Percentiles rank a stretch among this genome's conserved stretches.
Conservation (phyloP, 1,140 invertebrate genomes). For the Samia ricini region DNA sequence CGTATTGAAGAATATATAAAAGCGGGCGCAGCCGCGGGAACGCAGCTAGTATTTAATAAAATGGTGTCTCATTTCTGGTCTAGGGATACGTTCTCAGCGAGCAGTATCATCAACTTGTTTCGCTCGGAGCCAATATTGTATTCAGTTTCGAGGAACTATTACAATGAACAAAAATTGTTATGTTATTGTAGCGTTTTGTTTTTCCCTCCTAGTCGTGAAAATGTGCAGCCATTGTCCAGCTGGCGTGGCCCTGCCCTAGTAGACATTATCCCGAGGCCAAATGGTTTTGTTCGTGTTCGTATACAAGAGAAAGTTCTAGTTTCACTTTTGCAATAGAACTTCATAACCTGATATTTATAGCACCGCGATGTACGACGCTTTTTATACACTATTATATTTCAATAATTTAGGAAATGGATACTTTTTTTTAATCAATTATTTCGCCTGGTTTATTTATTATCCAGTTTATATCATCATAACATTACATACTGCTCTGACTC, state of each 20-base stretch:
- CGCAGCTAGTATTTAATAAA: too few relatives aligned
- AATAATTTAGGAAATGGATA: too few relatives aligned
- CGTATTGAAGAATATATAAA: too few relatives aligned
- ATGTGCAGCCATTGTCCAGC: constrained; percentile 48
- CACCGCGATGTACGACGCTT: too few relatives aligned
- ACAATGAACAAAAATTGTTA: constrained; percentile 57
- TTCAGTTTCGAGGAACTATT: constrained; percentile 52
- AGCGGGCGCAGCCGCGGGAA: too few relatives aligned
- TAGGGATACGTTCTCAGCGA: constrained; percentile 41
- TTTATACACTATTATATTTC: too few relatives aligned
- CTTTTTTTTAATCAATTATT: too few relatives aligned
- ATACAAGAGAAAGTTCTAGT: constrained; percentile 38
- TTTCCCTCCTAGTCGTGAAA: constrained; percentile 63
- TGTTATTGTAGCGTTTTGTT: constrained; percentile 45
- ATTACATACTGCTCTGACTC: too few relatives aligned
- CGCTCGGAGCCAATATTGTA: constrained; percentile 58
- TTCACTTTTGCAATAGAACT: constrained; percentile 34
- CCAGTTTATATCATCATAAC: too few relatives aligned
- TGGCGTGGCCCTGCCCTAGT: constrained; percentile 33
- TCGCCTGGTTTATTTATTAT: too few relatives aligned
- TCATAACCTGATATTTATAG: too few relatives aligned
- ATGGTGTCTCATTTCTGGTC: constrained; percentile 30
- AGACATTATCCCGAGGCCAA: constrained; percentile 13
- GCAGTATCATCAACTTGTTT: constrained; percentile 58
- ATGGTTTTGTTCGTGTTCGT: constrained; percentile 22